Evolutionary conservation across 2,888 invertebrate genomes (phyloP).

Genomic region (Xestoiulus laeticollis): DNA sequence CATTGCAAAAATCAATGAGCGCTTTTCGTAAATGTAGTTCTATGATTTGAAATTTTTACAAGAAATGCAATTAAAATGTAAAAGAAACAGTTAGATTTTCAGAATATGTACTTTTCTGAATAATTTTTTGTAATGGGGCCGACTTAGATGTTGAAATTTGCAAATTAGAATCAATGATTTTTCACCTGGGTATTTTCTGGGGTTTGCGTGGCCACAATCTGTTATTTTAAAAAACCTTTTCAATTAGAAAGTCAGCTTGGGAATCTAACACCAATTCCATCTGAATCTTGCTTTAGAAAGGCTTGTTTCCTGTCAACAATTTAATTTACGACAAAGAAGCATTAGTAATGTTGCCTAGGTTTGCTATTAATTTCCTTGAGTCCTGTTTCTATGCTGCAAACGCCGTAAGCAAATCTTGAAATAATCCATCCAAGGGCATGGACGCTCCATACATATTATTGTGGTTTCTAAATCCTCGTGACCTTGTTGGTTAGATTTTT

Average conservation of each 20-base stretch:
- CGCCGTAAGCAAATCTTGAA: not conserved
- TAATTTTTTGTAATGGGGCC: no score
- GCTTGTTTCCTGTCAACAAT: constrained; percentile 8
- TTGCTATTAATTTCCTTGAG: constrained; percentile 12
- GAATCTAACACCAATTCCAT: not conserved
- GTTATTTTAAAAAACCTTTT: not conserved
- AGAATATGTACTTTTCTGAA: no score
- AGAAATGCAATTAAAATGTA: no score
- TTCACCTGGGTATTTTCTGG: not conserved
- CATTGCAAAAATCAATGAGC: no score
- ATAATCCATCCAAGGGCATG: not conserved
- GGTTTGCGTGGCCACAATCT: no score
- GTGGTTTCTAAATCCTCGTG: not conserved
- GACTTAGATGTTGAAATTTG: not conserved
- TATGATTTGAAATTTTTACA: no score
- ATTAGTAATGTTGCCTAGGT: not conserved
- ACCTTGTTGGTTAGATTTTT: not conserved
- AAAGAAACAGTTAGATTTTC: no score
- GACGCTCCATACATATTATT: not conserved
- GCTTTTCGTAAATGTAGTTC: no score
- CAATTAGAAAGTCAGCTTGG: not conserved
- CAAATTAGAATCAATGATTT: not conserved
- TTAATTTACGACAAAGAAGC: not conserved
- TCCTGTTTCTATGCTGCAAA: not conserved
- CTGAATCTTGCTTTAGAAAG: not conserved